A percentile compares a stretch with the other conserved stretches of the same genome.
Conservation (phyloP, 2,888 invertebrate genomes). For the Cheilosia impressa region DNA sequence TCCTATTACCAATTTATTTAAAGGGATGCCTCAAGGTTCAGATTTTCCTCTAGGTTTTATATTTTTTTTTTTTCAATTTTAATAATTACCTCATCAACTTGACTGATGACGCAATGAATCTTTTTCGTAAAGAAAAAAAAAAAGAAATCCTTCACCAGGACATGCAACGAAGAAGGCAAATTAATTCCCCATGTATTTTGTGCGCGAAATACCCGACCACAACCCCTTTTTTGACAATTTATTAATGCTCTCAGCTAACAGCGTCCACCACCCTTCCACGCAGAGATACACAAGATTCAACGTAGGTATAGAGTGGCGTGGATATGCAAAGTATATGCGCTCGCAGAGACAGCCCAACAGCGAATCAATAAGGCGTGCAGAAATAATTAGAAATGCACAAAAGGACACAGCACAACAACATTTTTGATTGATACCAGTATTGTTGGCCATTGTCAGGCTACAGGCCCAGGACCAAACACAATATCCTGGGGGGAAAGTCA, state of each 20-base stretch:
- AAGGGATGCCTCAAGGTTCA: constrained; percentile 66
- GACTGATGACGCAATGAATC: constrained; percentile 83
- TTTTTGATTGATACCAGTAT: constrained; percentile 82
- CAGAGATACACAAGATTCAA: constrained; percentile 16
- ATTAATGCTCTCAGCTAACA: constrained; percentile 62
- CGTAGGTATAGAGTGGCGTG: constrained; percentile 8
- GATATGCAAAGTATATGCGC: constrained; percentile 52
- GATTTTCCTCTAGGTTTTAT: constrained; percentile 15
- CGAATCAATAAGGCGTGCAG: constrained; percentile 77
- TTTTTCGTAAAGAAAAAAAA: constrained; percentile 52
- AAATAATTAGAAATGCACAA: constrained; percentile 77
- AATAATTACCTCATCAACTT: constrained; percentile 84
- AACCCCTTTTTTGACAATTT: constrained; percentile 74
- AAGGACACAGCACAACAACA: constrained; percentile 66
- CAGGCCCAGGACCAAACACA: constrained; percentile 55
- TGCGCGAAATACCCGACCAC: constrained; percentile 65
- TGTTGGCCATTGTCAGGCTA: constrained; percentile 79
- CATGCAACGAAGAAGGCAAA: constrained; percentile 70
- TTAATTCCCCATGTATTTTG: constrained; percentile 58
- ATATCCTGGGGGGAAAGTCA: constrained; percentile 32
- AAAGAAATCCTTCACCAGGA: constrained; percentile 51
- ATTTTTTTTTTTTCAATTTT: constrained; percentile 76
- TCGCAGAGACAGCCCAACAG: constrained; percentile 14
- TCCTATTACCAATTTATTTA: constrained; percentile 73
- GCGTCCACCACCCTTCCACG: constrained; percentile 27